These are phyloP conservation scores for Cossypha caffra DNA, from an alignment of 2,797 vertebrate genomes.

Conservation along the genomic window DNA sequence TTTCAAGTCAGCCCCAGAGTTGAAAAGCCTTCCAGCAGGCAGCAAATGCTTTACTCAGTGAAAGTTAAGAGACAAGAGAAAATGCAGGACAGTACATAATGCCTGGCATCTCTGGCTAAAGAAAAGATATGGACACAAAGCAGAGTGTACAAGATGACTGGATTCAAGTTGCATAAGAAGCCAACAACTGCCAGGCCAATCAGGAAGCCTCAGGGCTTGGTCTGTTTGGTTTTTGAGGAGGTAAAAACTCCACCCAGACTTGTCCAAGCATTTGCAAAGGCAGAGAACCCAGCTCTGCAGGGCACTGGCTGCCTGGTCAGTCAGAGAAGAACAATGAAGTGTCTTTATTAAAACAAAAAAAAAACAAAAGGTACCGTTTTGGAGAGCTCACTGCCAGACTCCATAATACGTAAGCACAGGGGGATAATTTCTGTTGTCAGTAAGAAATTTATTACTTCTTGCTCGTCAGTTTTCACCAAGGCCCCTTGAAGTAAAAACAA, in stretches of 20 bases:
- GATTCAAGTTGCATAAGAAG: background rate
- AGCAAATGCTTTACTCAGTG: background rate
- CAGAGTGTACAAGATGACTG: background rate
- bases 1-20: background rate
- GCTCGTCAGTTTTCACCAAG: conserved; percentile 97
- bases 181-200: background rate
- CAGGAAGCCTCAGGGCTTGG: background rate
- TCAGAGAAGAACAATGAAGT: background rate
- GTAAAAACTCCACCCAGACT: background rate
- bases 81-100: background rate
- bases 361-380: conserved; percentile 85
- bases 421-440: conserved; percentile 98
- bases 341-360: background rate
- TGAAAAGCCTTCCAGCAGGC: background rate
- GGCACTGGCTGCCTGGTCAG: background rate
- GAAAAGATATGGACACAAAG: background rate
- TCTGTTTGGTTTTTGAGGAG: background rate
- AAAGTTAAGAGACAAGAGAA: background rate
- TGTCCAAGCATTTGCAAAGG: background rate
- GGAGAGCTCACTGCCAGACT: conserved; percentile 97
- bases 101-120: background rate
- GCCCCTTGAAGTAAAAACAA: conserved; percentile 82
- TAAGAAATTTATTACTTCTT: conserved; percentile 98
- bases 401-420: conserved; percentile 97
- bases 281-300: background rate